Evolutionary conservation across 2,888 invertebrate species (phyloP), one percentile per base, ranked within the genome.

Genomic region (Clunio marinus): DNA sequence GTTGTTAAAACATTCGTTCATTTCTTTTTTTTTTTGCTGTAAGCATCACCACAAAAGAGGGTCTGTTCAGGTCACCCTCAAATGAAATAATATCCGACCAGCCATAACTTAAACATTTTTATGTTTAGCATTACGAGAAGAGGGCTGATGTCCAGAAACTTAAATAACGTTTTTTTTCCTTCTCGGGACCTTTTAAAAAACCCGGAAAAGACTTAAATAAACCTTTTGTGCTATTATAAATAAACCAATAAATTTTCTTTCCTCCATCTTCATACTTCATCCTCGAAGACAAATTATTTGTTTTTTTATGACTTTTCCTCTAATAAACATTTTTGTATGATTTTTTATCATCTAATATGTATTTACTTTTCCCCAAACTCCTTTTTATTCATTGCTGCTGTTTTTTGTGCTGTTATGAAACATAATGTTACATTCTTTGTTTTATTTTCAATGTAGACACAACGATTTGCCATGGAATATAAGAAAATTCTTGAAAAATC

Each of bases 381-480:
- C 15, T 51, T 17, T 17, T 51, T 51, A 32, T 4, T 41, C 15
- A 15, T 22, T 24, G 22, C 22, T 46, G 17, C 20, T 46, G 55
- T 55, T 24, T 55, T 13, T 25, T 57, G 17, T 28, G 2, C 24
- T 51, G 46, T n/a, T n/a, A n/a, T n/a, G n/a, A n/a, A n/a, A n/a
- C n/a, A n/a, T n/a, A n/a, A n/a, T n/a, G n/a, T n/a, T n/a, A n/a
- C n/a, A n/a, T n/a, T n/a, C n/a, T n/a, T n/a, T n/a, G n/a, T n/a
- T n/a, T n/a, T n/a, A 65, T 15, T n/a, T 35, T 65, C 28, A 57
- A 69, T 74, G 70, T 51, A 75, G 75, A 71, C 82, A 83, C 81
- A 82, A 86, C 80, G 86, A 86, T 75, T 76, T 86, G 72, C 85
- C 86, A 51, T 86, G 86, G 86, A 86, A 87, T 76, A 84, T 87